phyloP scores from a whole-genome alignment of 2,797 vertebrate species.

The Moxostoma hubbsi region DNA sequence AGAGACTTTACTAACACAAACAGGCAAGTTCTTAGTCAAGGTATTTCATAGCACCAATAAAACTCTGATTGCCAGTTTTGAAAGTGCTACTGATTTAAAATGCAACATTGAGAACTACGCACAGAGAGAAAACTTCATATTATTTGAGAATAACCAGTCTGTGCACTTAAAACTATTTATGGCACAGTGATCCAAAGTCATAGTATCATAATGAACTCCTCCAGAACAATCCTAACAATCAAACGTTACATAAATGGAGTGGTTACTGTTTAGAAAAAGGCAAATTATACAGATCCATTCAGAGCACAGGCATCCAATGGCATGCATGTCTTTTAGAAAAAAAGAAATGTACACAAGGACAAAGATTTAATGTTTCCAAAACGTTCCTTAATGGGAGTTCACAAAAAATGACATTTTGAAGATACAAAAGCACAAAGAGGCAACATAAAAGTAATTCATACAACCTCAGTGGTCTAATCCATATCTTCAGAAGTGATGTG shows the following conservation, averaged over 20 bases:
- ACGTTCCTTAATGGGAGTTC: background rate
- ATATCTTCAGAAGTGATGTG: too few species aligned
- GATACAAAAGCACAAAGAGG: too few species aligned
- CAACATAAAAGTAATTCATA: too few species aligned
- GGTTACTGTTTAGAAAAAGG: conserved; percentile 9
- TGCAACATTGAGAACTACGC: conserved; percentile 24
- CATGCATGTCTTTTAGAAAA: background rate
- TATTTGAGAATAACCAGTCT: too few species aligned
- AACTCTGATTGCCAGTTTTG: conserved; percentile 40
- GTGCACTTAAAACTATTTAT: too few species aligned
- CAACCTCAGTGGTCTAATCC: too few species aligned
- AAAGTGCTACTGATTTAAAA: conserved; percentile 15
- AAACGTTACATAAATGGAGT: conserved; percentile 32
- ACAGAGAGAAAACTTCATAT: background rate
- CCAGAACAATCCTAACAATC: conserved; percentile 24
- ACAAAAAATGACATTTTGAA: too few species aligned
- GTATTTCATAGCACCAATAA: conserved; percentile 43
- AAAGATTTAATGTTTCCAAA: background rate
- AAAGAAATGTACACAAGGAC: background rate
- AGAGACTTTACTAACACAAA: background rate
- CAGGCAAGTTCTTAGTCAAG: conserved; percentile 28
- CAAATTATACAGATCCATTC: conserved; percentile 23
- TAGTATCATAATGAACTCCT: conserved; percentile 12
- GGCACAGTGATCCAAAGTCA: conserved; percentile 45
- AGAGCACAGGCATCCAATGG: conserved; percentile 12